phyloP scores from a whole-genome alignment of 2,888 invertebrate genomes.

The Amorpha juglandis region DNA sequence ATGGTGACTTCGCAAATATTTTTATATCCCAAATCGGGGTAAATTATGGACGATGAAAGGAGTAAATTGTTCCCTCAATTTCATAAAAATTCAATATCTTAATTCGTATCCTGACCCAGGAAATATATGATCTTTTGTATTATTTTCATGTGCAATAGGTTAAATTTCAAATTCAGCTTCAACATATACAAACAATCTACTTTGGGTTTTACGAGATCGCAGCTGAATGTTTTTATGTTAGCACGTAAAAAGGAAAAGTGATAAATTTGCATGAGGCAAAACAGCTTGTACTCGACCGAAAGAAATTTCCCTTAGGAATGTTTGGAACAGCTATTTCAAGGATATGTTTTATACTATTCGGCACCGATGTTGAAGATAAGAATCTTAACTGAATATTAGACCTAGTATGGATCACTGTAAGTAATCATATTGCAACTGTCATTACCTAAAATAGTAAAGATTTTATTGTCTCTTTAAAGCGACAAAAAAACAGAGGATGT shows the following conservation, averaged over 20 bases:
- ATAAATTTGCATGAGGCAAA: constrained; percentile 11
- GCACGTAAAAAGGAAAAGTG: neutral
- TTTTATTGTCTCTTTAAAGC: no score
- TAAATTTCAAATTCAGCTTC: neutral
- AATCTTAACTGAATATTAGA: no score
- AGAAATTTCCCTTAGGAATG: constrained; percentile 10
- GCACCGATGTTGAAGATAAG: neutral
- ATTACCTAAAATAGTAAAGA: no score
- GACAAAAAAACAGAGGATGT: no score
- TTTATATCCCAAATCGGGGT: no score
- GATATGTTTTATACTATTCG: neutral
- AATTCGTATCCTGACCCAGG: no score
- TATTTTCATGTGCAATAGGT: neutral
- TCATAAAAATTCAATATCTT: neutral
- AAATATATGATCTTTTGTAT: no score
- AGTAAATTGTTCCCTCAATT: neutral
- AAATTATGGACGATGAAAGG: neutral
- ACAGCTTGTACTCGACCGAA: neutral
- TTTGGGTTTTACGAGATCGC: neutral
- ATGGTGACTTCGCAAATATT: no score
- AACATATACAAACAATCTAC: neutral
- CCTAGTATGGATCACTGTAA: no score
- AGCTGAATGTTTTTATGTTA: neutral
- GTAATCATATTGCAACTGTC: no score
- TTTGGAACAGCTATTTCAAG: neutral